Evolutionary conservation across 2,888 invertebrate species (phyloP).

Genomic region (Sepiola atlantica): DNA sequence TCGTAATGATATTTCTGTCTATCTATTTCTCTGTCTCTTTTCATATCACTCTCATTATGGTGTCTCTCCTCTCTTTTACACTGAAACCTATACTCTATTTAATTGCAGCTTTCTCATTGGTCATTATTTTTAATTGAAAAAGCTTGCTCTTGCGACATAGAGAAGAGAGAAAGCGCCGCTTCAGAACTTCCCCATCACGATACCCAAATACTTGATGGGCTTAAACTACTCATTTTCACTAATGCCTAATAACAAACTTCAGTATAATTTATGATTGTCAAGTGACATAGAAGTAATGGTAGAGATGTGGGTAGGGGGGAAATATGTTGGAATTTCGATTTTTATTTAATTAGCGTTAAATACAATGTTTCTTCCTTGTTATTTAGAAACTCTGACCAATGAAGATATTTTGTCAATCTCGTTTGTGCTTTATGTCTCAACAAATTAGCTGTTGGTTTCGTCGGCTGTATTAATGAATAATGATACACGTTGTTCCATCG

Average conservation of each 20-base stretch:
- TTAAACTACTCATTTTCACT: background rate
- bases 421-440: background rate
- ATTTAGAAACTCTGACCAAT: background rate
- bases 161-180: background rate
- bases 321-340: background rate
- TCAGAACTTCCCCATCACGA: background rate
- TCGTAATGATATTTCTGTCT: background rate
- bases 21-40: no score
- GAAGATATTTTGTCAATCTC: background rate
- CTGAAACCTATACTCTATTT: background rate
- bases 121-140: constrained; percentile 9
- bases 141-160: background rate
- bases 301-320: no score
- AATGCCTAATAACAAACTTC: background rate
- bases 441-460: background rate
- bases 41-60: no score
- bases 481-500: background rate
- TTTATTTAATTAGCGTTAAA: background rate
- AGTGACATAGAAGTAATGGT: background rate
- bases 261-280: background rate
- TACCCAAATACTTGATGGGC: background rate
- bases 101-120: background rate
- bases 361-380: background rate
- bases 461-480: background rate
- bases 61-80: background rate